Conservation (phyloP, 2,888 invertebrate species). For the Chrysolina oricalcia region DNA sequence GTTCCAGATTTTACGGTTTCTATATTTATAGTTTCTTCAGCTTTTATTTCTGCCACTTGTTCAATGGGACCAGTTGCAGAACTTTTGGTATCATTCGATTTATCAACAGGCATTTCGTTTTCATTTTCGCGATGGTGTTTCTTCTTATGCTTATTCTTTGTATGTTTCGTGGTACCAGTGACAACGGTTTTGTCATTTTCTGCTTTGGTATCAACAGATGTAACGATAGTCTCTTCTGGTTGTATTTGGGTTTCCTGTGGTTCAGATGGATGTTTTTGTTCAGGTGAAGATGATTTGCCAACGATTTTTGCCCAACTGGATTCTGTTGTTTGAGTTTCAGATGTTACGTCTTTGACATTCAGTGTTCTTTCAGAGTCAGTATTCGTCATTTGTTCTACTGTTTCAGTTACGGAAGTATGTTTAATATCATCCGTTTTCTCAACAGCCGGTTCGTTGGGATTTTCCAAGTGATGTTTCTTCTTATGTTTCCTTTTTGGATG, state of each 20-base stretch:
- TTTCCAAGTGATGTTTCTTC: constrained; percentile 15
- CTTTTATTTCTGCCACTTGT: neutral
- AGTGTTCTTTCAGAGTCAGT: neutral
- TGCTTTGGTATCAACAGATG: neutral
- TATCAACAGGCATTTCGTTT: neutral
- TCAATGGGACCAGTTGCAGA: neutral
- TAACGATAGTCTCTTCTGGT: neutral
- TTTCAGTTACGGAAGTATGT: neutral
- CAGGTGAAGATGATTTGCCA: neutral
- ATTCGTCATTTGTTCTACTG: neutral
- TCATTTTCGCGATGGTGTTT: neutral
- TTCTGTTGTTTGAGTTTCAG: neutral
- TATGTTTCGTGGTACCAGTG: constrained; percentile 28
- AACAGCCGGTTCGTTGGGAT: neutral
- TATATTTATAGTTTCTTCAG: neutral
- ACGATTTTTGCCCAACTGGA: constrained; percentile 22
- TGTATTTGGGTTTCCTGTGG: neutral
- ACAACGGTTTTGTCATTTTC: neutral
- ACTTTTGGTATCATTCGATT: neutral
- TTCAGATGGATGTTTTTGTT: constrained; percentile 10
- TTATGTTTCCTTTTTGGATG: neutral
- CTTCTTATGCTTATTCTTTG: constrained; percentile 39
- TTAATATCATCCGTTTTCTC: neutral
- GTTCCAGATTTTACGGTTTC: neutral
- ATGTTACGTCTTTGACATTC: neutral